phyloP scores from a whole-genome alignment of 30 jellyfish, hydroid and myxozoan genomes.

The Nemopilema nomurai region DNA sequence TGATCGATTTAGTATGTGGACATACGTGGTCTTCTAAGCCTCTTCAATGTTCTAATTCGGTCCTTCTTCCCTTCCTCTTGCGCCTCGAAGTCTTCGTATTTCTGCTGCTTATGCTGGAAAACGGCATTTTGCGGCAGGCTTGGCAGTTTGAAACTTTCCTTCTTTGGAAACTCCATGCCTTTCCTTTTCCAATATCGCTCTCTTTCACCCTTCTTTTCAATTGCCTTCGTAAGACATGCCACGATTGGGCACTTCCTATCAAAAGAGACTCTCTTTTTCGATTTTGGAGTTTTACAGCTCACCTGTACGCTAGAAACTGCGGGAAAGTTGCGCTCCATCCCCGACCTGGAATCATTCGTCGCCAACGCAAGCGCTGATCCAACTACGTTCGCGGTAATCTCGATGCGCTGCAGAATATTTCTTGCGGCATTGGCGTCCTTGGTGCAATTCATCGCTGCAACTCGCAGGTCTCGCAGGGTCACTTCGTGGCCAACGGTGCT shows the following conservation, averaged over 20 bases:
- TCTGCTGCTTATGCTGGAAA: conserved; percentile 21
- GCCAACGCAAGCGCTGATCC: conserved; percentile 25
- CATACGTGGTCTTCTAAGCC: neutral
- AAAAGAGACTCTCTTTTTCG: neutral
- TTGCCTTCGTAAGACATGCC: neutral
- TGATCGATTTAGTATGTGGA: neutral
- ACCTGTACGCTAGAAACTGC: neutral
- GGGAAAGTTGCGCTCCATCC: neutral
- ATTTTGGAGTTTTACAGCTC: neutral
- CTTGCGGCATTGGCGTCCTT: neutral
- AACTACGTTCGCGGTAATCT: conserved; percentile 15
- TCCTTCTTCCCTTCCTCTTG: conserved; percentile 25
- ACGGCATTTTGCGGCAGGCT: conserved; percentile 5
- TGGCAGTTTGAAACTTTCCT: neutral
- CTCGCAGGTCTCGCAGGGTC: neutral
- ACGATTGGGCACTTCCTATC: conserved; percentile 3
- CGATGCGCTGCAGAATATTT: neutral
- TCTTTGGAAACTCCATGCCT: neutral
- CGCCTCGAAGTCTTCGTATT: conserved; percentile 28
- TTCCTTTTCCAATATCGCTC: conserved; percentile 33
- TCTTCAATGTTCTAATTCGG: conserved; percentile 9
- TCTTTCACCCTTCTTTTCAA: conserved; percentile 20
- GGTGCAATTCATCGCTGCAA: conserved; percentile 1
- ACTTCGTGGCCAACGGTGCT: neutral
- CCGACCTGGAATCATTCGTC: neutral